Evolutionary conservation across 1,140 invertebrate genomes (phyloP), one percentile per base, ranked within the genome.

Genomic region (Danaus plexippus): DNA sequence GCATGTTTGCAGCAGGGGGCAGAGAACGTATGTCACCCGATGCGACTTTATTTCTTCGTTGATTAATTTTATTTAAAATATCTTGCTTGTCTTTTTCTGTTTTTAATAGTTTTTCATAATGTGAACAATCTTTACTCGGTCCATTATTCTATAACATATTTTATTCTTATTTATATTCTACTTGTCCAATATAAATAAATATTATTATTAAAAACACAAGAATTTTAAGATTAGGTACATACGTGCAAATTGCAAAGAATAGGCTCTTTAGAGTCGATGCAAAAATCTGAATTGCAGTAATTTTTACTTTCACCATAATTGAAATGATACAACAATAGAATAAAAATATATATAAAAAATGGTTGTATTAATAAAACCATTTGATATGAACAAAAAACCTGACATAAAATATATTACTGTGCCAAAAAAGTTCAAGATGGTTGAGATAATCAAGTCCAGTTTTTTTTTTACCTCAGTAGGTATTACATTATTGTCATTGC

Each of bases 51-150:
- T 81, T 73, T 43, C 81, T 70, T 15, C 79, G 59, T 13, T 58
- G 68, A 55, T 85, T 85, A 57, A 85, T 73, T 75, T 82, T 85
- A 22, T 82, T 59, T 45, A 85, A 63, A 51, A 85, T 58, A 11
- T 64, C 62, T 54, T 54, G 45, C 57, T 74, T 82, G n/a, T 80
- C 73, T 42, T 66, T 55, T 9, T 47, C 58, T 2, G 58, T 76
- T 51, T 53, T 67, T 18, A 81, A 68, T n/a, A 64, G 69, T 59
- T 49, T 71, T 62, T 77, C 71, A 58, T 77, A 80, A 46, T 72
- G 62, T 13, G 73, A 50, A 56, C 79, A 85, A 48, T 60, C 59
- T 6, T 44, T 48, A 11, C 69, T 66, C 11, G 70, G 69, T 9
- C 61, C 60, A 47, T 62, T 47, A 6, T 54, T 62, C 75, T 79